Conservation (phyloP, 1,140 invertebrate species). For the Diprion similis region DNA sequence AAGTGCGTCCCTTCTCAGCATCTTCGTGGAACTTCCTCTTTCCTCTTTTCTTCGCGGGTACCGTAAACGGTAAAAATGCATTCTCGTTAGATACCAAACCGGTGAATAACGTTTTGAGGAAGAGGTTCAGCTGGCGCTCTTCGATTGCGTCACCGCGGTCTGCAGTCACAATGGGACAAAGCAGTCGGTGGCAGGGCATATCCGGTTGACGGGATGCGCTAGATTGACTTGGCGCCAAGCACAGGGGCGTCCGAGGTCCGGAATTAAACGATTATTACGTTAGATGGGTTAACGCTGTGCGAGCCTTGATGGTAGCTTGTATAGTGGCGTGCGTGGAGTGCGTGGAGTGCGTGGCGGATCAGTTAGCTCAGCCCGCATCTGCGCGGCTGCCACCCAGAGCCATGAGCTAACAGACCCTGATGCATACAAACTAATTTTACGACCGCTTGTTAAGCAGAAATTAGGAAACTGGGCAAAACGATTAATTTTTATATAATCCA, state of each 20-base stretch:
- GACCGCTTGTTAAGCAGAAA: conserved; percentile 7
- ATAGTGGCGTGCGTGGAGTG: neutral
- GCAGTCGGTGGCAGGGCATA: neutral
- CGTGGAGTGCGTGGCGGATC: neutral
- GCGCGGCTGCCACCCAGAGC: neutral
- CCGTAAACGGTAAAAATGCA: too few relatives aligned
- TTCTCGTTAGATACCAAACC: too few relatives aligned
- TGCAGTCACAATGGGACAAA: neutral
- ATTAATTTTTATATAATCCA: neutral
- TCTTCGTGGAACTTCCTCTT: too few relatives aligned
- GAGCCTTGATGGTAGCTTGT: neutral
- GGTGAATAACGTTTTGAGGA: too few relatives aligned
- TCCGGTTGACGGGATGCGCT: conserved; percentile 1
- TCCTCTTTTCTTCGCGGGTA: too few relatives aligned
- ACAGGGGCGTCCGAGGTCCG: conserved; percentile 6
- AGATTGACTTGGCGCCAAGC: conserved; percentile 6
- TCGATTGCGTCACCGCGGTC: neutral
- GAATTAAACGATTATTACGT: conserved; percentile 8
- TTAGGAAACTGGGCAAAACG: conserved; percentile 4
- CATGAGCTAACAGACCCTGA: conserved; percentile 2
- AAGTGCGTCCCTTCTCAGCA: too few relatives aligned
- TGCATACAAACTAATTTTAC: conserved; percentile 8
- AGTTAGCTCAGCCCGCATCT: conserved; percentile 2
- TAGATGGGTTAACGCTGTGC: conserved; percentile 1
- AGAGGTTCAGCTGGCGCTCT: too few relatives aligned